Evolutionary conservation across 1,140 invertebrate genomes (phyloP).

Genomic region (Platorchestia sp.): DNA sequence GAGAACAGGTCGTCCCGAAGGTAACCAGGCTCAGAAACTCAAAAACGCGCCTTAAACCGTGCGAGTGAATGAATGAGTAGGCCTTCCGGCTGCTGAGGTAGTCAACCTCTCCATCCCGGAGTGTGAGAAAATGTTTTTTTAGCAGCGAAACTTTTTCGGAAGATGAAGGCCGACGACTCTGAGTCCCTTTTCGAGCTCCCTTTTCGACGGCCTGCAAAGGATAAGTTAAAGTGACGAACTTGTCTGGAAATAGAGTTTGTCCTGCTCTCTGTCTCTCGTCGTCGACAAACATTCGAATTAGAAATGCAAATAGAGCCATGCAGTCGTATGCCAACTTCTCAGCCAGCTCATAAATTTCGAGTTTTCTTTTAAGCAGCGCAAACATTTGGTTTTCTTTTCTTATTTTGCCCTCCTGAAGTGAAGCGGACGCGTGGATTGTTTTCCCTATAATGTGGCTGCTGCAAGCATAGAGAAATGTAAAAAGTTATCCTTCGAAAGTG

Average conservation of each 20-base stretch:
- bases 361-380: not conserved
- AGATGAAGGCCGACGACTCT: slow-evolving; percentile 31
- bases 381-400: not conserved
- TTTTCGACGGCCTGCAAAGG: not conserved
- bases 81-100: slow-evolving; percentile 17
- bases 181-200: not conserved
- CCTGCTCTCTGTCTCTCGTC: not conserved
- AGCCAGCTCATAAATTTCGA: not conserved
- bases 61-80: not conserved
- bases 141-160: slow-evolving; percentile 15
- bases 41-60: not conserved
- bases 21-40: slow-evolving; percentile 23
- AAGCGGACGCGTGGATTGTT: not conserved
- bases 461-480: not conserved
- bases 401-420: not conserved
- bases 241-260: slow-evolving; percentile 15
- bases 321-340: not conserved
- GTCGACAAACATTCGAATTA: slow-evolving; percentile 9
- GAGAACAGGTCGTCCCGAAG: not conserved
- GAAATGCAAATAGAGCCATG: not conserved
- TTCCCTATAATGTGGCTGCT: not conserved
- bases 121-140: slow-evolving; percentile 45
- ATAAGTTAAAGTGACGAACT: slow-evolving; percentile 9
- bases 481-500: not conserved
- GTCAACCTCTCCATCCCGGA: not conserved